phyloP scores from a whole-genome alignment of 2,113 vertebrate genomes.

The Macquaria ambigua region DNA sequence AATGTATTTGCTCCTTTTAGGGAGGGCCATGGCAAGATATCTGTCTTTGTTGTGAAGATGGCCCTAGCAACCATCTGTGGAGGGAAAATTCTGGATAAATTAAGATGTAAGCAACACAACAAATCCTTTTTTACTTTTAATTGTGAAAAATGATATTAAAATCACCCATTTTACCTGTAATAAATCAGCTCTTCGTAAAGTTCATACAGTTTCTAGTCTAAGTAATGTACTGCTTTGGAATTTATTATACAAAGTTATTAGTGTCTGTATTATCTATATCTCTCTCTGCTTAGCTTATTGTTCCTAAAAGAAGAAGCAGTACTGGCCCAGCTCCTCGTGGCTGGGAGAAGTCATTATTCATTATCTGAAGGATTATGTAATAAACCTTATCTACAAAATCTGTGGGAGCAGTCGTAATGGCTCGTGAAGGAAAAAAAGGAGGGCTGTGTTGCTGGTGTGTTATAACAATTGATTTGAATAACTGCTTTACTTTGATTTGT shows the following conservation, averaged over 20 bases:
- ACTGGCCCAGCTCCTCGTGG: constrained; percentile 38
- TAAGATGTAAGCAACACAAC: constrained; percentile 93
- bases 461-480: constrained; percentile 63
- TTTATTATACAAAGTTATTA: constrained; percentile 23
- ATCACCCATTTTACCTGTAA: constrained; percentile 13
- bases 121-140: constrained; percentile 47
- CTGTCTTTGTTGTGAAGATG: constrained; percentile 96
- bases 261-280: constrained; percentile 24
- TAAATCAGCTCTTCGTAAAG: constrained; percentile 48
- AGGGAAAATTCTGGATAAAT: constrained; percentile 98
- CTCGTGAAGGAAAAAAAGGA: constrained; percentile 36
- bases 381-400: no score
- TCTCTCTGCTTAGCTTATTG: constrained; percentile 37
- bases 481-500: constrained; percentile 73
- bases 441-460: constrained; percentile 41
- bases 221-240: constrained; percentile 41
- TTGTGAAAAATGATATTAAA: constrained; percentile 49
- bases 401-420: constrained; percentile 51
- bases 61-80: constrained; percentile 95
- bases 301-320: constrained; percentile 30
- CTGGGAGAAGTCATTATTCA: constrained; percentile 69
- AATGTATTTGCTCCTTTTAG: constrained; percentile 82
- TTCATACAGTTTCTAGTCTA: constrained; percentile 2
- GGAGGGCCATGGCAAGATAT: constrained; percentile 95
- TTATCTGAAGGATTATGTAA: constrained; percentile 65